Percentiles rank a stretch among this genome's conserved stretches.
These are phyloP conservation scores for Hypsopygia costalis DNA, from an alignment of 2,888 invertebrate species.

Conservation along the genomic window DNA sequence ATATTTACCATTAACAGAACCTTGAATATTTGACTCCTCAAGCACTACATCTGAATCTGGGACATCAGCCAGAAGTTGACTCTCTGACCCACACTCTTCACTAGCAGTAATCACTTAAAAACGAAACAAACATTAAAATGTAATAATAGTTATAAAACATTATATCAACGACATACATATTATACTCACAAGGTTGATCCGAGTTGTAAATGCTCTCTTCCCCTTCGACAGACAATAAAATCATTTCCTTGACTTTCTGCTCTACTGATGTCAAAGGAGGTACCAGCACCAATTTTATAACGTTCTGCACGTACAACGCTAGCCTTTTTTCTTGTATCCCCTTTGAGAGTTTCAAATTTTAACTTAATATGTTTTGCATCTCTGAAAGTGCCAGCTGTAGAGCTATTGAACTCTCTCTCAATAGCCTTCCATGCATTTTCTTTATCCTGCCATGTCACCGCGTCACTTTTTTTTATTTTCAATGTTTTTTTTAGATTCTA, in stretches of 20 bases:
- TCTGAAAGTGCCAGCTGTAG: constrained; percentile 2
- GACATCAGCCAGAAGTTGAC: too few species aligned
- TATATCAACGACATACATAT: too few species aligned
- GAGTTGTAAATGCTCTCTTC: not conserved
- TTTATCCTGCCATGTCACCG: constrained; percentile 14
- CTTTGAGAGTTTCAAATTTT: constrained; percentile 17
- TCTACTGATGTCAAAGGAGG: constrained; percentile 1
- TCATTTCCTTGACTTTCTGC: constrained; percentile 10
- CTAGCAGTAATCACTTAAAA: too few species aligned
- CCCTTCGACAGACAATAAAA: constrained; percentile 8
- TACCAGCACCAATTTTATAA: not conserved
- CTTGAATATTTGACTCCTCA: too few species aligned
- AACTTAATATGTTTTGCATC: constrained; percentile 11
- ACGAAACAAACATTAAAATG: too few species aligned
- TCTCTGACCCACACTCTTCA: too few species aligned
- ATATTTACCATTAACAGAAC: too few species aligned
- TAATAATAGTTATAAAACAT: too few species aligned
- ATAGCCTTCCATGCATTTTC: constrained; percentile 16
- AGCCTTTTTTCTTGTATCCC: constrained; percentile 13
- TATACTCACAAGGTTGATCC: not conserved
- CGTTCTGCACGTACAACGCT: not conserved
- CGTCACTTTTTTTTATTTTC: constrained; percentile 20
- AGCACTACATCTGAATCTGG: too few species aligned
- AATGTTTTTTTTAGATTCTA: constrained; percentile 6
- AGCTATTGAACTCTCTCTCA: constrained; percentile 13